Percentiles rank a stretch among this genome's conserved stretches.
phyloP scores from a whole-genome alignment of 2,797 vertebrate genomes.

The Galagoides demidoff region DNA sequence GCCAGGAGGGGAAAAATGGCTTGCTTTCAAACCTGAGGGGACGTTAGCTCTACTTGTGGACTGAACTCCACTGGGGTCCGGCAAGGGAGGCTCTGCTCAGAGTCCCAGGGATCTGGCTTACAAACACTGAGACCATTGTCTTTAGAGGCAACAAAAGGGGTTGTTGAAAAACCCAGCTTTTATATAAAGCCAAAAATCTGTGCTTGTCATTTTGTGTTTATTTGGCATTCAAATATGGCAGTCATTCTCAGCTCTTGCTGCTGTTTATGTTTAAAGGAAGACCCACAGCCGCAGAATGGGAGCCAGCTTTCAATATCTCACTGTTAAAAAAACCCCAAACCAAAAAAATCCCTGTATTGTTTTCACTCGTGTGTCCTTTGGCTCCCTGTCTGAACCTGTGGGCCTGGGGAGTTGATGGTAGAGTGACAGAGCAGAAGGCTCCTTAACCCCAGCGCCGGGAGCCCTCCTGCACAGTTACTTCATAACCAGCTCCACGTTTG shows the following conservation, averaged over 20 bases:
- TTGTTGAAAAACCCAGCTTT: conserved; percentile 78
- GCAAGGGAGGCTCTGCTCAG: neutral
- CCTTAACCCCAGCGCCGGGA: neutral
- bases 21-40: neutral
- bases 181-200: conserved; percentile 81
- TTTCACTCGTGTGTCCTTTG: neutral
- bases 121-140: conserved; percentile 76
- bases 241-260: conserved; percentile 17
- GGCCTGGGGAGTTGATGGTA: neutral
- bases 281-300: conserved; percentile 18
- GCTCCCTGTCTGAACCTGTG: conserved; percentile 5
- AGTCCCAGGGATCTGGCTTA: conserved; percentile 75
- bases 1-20: neutral
- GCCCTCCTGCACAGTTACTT: neutral
- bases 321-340: conserved; percentile 33
- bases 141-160: conserved; percentile 72
- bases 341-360: neutral
- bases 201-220: conserved; percentile 69
- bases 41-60: neutral
- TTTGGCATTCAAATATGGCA: conserved; percentile 60
- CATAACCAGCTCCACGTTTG: neutral
- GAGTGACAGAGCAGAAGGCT: neutral
- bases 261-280: conserved; percentile 63
- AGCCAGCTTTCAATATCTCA: conserved; percentile 37
- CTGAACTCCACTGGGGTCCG: conserved; percentile 42